Base-by-base conservation (phyloP, 2,113 vertebrate species). In the Poicephalus gulielmi region DNA sequence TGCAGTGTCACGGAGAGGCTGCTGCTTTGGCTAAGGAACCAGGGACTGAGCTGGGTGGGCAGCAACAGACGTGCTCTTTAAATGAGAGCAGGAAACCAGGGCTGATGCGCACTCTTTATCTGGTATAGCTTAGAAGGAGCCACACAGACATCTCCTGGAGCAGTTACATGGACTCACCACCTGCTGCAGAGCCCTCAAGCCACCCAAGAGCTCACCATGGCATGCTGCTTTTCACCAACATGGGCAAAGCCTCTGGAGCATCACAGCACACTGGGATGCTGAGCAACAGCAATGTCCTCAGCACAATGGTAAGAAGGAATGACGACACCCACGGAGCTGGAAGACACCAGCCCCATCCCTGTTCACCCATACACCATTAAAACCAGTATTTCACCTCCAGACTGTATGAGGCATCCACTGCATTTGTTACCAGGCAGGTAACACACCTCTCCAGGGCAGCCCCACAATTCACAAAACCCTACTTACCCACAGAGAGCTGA, bases 221-320 rank as follows among this genome's bases (percentile, higher is more conserved):
- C 39, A 43, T 11, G 1, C 4, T 67, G 35, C 59, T 55, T n/a
- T 66, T 35, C 66, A 62, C 41, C 52, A 24, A 44, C 25, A 14
- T 0, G 14, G 62, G 57, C 27, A 85, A 67, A 88, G 17, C 9
- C 24, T 25, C 47, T 4, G 1, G n/a, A 64, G 46, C 31, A 75
- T 3, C 0, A 0, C n/a, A 79, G 52, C 53, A 55, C 18, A 31
- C 4, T 0, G 7, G 33, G 39, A 66, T 13, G 33, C 60, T 31
- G 23, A 87, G 50, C 57, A 75, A 62, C 74, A 88, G 83, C 44
- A 39, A 31, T 5, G 5, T 24, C 70, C 43, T 67, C 60, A 75
- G 46, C n/a, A 20, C 31, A n/a, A 4, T 0, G 10, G 35, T 37
- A 78, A 33, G 63, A 79, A 47, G 18, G 52, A 60, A 6, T 1